phyloP scores from a whole-genome alignment of 2,888 invertebrate species.

The Desoria tigrina region DNA sequence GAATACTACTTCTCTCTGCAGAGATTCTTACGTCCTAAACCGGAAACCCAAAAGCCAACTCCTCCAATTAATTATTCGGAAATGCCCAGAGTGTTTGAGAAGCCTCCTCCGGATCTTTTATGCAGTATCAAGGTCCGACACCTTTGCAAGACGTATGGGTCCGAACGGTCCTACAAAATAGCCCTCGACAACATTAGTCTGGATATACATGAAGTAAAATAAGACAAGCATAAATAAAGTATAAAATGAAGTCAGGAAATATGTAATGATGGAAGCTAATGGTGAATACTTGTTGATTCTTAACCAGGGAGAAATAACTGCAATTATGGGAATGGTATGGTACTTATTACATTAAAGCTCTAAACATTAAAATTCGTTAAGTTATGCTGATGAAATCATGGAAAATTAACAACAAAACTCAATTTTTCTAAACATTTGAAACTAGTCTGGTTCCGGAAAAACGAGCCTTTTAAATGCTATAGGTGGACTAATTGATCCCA shows the following conservation, averaged over 20 bases:
- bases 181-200: constrained; percentile 37
- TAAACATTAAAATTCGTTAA: too few species aligned
- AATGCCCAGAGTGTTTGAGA: constrained; percentile 8
- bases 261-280: too few species aligned
- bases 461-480: constrained; percentile 34
- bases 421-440: too few species aligned
- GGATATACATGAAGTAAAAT: constrained; percentile 33
- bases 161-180: constrained; percentile 20
- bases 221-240: background rate
- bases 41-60: constrained; percentile 3
- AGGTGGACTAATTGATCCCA: constrained; percentile 33
- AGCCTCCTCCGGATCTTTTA: background rate
- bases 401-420: too few species aligned
- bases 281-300: too few species aligned
- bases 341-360: background rate
- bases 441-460: constrained; percentile 40
- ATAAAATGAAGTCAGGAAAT: background rate
- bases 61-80: constrained; percentile 11
- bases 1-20: too few species aligned
- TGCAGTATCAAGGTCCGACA: constrained; percentile 10
- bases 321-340: background rate
- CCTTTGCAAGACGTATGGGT: constrained; percentile 25
- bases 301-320: constrained; percentile 20
- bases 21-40: background rate
- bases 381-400: too few species aligned